Conservation (phyloP, 2,797 vertebrate species). For the Microcaecilia unicolor region DNA sequence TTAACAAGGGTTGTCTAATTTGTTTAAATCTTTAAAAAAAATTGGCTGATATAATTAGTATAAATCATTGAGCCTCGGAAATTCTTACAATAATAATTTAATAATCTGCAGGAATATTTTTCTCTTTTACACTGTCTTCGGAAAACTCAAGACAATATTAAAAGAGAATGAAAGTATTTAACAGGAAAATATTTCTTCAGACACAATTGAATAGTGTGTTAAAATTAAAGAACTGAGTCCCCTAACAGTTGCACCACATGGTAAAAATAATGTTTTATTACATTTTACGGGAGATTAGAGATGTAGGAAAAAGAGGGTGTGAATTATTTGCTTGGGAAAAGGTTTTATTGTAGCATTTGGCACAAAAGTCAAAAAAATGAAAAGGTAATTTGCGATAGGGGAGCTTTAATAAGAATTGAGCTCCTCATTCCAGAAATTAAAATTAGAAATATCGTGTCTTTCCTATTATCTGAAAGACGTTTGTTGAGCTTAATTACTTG, state of each 20-base stretch:
- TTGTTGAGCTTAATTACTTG: slow-evolving; percentile 56
- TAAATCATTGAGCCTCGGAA: slow-evolving; percentile 50
- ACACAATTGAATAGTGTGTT: too few relatives aligned
- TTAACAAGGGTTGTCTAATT: slow-evolving; percentile 83
- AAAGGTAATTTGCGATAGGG: too few relatives aligned
- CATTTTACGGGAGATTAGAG: too few relatives aligned
- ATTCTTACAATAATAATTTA: slow-evolving; percentile 41
- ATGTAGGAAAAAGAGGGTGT: too few relatives aligned
- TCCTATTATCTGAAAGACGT: slow-evolving; percentile 52
- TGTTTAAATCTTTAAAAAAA: slow-evolving; percentile 70
- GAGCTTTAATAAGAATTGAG: slow-evolving; percentile 14
- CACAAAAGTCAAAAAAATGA: too few relatives aligned
- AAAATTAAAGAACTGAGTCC: too few relatives aligned
- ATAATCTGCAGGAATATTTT: slow-evolving; percentile 7
- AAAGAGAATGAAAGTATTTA: not conserved
- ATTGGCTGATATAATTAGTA: slow-evolving; percentile 63
- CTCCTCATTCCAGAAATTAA: slow-evolving; percentile 15
- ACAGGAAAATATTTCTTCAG: not conserved
- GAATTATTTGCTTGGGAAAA: too few relatives aligned
- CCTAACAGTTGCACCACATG: too few relatives aligned
- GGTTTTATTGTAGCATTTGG: too few relatives aligned
- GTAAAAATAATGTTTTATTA: too few relatives aligned
- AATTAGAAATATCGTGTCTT: too few relatives aligned
- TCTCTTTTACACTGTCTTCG: too few relatives aligned
- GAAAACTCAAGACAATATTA: not conserved